phyloP scores from a whole-genome alignment of 2,113 vertebrate species.

The Oryzias javanicus region DNA sequence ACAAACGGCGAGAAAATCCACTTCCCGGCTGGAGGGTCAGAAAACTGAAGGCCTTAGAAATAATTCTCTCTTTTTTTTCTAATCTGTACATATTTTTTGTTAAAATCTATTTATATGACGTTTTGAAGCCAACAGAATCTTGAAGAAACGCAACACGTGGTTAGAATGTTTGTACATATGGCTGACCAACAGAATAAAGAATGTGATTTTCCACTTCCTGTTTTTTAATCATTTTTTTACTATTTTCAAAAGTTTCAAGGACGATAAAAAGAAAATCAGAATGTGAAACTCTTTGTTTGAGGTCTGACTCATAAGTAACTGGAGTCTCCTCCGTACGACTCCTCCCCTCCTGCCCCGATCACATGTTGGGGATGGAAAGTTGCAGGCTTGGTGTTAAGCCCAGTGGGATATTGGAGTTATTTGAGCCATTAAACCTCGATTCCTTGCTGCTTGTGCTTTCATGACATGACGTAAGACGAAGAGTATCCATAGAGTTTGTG shows the following conservation, averaged over 20 bases:
- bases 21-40: constrained; percentile 42
- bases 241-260: neutral
- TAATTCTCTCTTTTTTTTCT: constrained; percentile 48
- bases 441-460: constrained; percentile 28
- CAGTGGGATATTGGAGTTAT: constrained; percentile 36
- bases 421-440: constrained; percentile 36
- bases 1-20: constrained; percentile 82
- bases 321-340: constrained; percentile 26
- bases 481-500: constrained; percentile 6
- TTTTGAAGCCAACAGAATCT: constrained; percentile 33
- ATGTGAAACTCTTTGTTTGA: constrained; percentile 43
- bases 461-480: constrained; percentile 10
- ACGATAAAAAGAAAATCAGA: too few relatives aligned
- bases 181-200: constrained; percentile 50
- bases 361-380: constrained; percentile 48
- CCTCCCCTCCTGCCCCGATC: constrained; percentile 28
- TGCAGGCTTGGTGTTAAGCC: constrained; percentile 51
- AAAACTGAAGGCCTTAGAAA: constrained; percentile 47
- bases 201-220: constrained; percentile 18
- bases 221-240: neutral
- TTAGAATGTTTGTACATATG: constrained; percentile 60
- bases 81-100: constrained; percentile 69
- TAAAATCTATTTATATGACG: constrained; percentile 74
- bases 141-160: constrained; percentile 29
- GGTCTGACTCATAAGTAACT: constrained; percentile 56